phyloP scores from a whole-genome alignment of 2,888 invertebrate genomes.

The Heterodera filipjevi region DNA sequence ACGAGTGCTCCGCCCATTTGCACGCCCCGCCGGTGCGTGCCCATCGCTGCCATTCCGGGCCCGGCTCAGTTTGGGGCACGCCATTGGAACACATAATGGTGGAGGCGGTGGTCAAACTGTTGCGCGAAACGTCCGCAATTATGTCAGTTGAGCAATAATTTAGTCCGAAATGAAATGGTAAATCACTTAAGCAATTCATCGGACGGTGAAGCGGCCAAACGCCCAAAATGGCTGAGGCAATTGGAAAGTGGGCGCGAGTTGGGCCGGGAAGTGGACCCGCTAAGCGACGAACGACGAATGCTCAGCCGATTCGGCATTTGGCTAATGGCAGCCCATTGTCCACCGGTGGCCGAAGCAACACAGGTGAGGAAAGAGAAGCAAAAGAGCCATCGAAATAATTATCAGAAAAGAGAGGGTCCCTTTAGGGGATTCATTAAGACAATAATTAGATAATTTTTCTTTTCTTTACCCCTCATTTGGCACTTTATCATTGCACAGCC shows the following conservation, averaged over 20 bases:
- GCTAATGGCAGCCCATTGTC: conserved; percentile 87
- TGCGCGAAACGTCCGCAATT: conserved; percentile 81
- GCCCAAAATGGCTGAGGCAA: conserved; percentile 65
- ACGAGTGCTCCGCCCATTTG: conserved; percentile 54
- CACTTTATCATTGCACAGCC: too few relatives aligned
- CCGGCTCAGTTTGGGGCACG: conserved; percentile 53
- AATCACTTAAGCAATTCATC: conserved; percentile 3
- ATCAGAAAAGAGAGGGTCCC: neutral
- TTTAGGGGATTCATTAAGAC: neutral
- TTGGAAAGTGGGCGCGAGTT: conserved; percentile 60
- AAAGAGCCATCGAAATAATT: too few relatives aligned
- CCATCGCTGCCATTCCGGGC: conserved; percentile 46
- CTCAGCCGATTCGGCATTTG: conserved; percentile 94
- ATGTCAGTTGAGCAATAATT: neutral
- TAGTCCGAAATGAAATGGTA: neutral
- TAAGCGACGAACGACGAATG: conserved; percentile 84
- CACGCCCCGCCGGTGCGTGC: conserved; percentile 42
- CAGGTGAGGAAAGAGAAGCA: conserved; percentile 58
- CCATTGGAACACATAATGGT: conserved; percentile 55
- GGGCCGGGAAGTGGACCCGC: conserved; percentile 61
- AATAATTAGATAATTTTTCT: neutral
- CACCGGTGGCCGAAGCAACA: conserved; percentile 68
- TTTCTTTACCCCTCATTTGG: neutral
- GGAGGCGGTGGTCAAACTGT: conserved; percentile 69
- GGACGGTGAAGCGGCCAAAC: conserved; percentile 39